These are phyloP conservation scores for Mycetomoellerius zeteki DNA, from an alignment of 1,140 invertebrate species.

Conservation along the genomic window DNA sequence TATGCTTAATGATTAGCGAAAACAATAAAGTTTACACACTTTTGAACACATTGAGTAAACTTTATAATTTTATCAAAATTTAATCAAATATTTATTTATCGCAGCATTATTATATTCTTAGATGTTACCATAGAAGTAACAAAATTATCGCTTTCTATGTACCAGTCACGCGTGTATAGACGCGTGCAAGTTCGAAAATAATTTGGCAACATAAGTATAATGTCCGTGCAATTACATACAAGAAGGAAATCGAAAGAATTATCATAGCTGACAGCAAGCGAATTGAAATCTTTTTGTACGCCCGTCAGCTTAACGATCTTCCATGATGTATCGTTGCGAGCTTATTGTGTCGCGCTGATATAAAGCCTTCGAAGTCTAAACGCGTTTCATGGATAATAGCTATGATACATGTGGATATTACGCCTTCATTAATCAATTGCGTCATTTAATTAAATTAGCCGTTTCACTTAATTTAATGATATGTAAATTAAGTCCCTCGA, in stretches of 20 bases:
- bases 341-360: slow-evolving; percentile 34
- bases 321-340: slow-evolving; percentile 40
- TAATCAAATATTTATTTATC: slow-evolving; percentile 6
- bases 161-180: neutral
- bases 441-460: slow-evolving; percentile 47
- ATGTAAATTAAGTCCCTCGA: slow-evolving; percentile 8
- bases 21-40: neutral
- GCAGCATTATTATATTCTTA: neutral
- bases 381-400: neutral
- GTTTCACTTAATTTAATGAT: slow-evolving; percentile 31
- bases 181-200: slow-evolving; percentile 47
- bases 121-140: neutral
- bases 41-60: neutral
- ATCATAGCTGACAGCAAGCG: slow-evolving; percentile 66
- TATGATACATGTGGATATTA: slow-evolving; percentile 29
- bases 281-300: slow-evolving; percentile 74
- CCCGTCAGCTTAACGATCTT: slow-evolving; percentile 64
- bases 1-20: neutral
- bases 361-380: slow-evolving; percentile 36
- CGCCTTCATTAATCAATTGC: slow-evolving; percentile 42
- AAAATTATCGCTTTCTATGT: neutral
- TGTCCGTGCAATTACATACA: slow-evolving; percentile 51
- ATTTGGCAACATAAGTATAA: slow-evolving; percentile 47
- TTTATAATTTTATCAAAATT: slow-evolving; percentile 10
- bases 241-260: slow-evolving; percentile 62